phyloP scores from a whole-genome alignment of 2,888 invertebrate species.

The Pantelozetes paolii region DNA sequence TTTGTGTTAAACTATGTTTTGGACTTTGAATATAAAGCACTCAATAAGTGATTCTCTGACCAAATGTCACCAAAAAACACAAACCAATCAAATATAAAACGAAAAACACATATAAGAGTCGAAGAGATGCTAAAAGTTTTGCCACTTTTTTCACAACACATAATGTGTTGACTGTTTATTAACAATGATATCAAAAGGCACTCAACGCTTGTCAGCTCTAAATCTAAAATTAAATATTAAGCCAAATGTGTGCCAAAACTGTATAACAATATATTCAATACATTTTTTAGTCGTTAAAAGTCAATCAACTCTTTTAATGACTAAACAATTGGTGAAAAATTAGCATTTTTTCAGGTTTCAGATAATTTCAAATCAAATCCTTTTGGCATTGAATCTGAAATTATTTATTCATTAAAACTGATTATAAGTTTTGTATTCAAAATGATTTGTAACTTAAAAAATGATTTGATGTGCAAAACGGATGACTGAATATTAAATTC shows the following conservation, averaged over 20 bases:
- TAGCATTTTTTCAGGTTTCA: background rate
- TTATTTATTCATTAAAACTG: background rate
- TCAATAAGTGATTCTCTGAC: conserved; percentile 32
- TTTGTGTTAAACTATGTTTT: background rate
- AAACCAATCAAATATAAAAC: background rate
- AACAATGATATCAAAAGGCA: conserved; percentile 2
- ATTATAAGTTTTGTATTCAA: background rate
- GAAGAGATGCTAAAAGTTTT: background rate
- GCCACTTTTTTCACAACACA: background rate
- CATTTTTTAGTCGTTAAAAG: conserved; percentile 3
- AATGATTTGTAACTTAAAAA: too few relatives aligned
- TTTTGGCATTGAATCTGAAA: background rate
- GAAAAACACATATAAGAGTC: background rate
- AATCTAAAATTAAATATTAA: conserved; percentile 11
- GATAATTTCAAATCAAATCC: too few relatives aligned
- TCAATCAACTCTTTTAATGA: conserved; percentile 23
- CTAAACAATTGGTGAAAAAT: background rate
- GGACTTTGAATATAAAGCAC: conserved; percentile 15
- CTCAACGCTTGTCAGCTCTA: conserved; percentile 14
- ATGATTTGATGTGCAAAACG: too few relatives aligned
- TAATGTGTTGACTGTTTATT: conserved; percentile 2
- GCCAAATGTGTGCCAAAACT: background rate
- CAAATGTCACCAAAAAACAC: conserved; percentile 28
- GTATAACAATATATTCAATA: conserved; percentile 19
- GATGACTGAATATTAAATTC: too few relatives aligned